Evolutionary conservation across 1,140 invertebrate genomes (phyloP), one percentile per base, ranked within the genome.

Genomic region (Diorhabda carinulata): DNA sequence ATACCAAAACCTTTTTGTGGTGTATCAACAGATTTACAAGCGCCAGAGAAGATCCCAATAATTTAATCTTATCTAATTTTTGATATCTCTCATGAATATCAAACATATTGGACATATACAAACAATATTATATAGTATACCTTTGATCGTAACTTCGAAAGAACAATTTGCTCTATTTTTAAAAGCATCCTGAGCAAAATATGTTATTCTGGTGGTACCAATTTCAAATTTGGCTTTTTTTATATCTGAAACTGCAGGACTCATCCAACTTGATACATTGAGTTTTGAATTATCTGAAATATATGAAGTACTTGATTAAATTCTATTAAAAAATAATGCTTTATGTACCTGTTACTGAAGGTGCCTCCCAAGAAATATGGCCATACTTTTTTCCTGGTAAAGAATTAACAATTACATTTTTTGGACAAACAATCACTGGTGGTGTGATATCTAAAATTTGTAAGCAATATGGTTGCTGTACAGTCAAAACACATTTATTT

Each of bases 91-190:
- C 25, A 1, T 25, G 25, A 25, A 25, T 25, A 25, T 25, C 25
- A 25, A 25, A 25, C 25, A 25, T 25, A 25, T 25, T 25, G 25
- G 25, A 25, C 25, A 25, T 25, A 1, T 25, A 25, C 25, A 25
- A 25, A 25, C 25, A 25, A 25, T 25, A 25, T 25, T 25, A 25
- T 25, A 25, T 25, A 25, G 25, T 25, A 25, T 78, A 86, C 86
- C 86, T 61, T 82, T 64, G 8, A 87, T 81, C 58, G 79, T 82
- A 5, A 87, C 78, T 59, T 78, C 81, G 66, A 87, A 86, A 68
- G 80, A 82, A 72, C 87, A 88, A 67, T 81, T 82, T 3, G 83
- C 84, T 73, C 80, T 83, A 73, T 87, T 87, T 4, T 83, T 81
- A 65, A 82, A 84, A 3, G 78, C 74, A 74, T 88, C 87, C 72